Evolutionary conservation across 2,888 invertebrate genomes (phyloP).

Genomic region (Napeogenes sylphis): DNA sequence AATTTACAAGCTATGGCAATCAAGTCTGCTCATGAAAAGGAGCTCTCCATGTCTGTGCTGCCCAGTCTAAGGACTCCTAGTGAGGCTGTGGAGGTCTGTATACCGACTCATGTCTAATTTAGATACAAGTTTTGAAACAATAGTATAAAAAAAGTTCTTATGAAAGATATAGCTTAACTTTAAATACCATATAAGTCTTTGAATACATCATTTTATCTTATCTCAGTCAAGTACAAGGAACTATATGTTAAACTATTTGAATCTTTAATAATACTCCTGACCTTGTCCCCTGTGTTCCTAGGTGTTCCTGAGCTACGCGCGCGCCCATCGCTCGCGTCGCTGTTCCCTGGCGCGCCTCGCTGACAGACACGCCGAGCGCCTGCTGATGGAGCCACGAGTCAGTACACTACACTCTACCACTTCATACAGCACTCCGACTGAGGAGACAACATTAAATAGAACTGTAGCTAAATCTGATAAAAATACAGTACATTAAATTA

Average conservation of each 20-base stretch:
- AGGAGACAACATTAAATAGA: too few species aligned
- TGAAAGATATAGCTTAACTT: too few species aligned
- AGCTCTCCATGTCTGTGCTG: slow-evolving; percentile 49
- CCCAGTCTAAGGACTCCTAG: slow-evolving; percentile 42
- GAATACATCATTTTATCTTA: too few species aligned
- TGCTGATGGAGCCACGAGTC: slow-evolving; percentile 57
- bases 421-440: too few species aligned
- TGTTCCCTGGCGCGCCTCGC: slow-evolving; percentile 49
- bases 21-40: slow-evolving; percentile 49
- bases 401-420: slow-evolving; percentile 20
- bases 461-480: too few species aligned
- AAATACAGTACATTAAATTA: too few species aligned
- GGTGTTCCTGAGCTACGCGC: slow-evolving; percentile 55
- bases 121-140: too few species aligned
- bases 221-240: too few species aligned
- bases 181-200: too few species aligned
- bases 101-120: background rate
- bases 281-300: slow-evolving; percentile 27
- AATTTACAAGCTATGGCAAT: slow-evolving; percentile 36
- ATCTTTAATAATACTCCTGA: too few species aligned
- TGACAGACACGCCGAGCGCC: slow-evolving; percentile 39
- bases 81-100: slow-evolving; percentile 54
- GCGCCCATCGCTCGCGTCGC: slow-evolving; percentile 49
- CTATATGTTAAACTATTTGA: too few species aligned
- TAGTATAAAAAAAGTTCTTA: too few species aligned